These are phyloP conservation scores for Magallana angulata DNA, from an alignment of 1,140 invertebrate species.

Conservation along the genomic window DNA sequence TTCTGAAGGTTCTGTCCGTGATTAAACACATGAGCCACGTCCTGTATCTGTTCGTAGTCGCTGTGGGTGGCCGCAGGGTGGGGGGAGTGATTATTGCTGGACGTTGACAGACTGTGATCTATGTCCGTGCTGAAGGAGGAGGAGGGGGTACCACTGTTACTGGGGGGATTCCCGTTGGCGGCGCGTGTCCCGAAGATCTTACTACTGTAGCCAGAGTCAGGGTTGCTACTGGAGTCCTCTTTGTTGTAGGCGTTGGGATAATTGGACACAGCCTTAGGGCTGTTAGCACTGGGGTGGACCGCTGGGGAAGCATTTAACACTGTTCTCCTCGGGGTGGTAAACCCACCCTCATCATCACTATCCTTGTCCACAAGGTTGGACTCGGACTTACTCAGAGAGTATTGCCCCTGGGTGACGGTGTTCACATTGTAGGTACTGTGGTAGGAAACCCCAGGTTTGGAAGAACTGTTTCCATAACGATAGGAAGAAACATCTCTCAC, in stretches of 20 bases:
- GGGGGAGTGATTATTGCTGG: slow-evolving; percentile 70
- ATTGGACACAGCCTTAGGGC: slow-evolving; percentile 37
- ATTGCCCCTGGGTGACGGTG: slow-evolving; percentile 28
- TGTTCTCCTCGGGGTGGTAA: slow-evolving; percentile 19
- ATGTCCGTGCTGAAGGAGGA: slow-evolving; percentile 74
- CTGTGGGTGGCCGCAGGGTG: slow-evolving; percentile 59
- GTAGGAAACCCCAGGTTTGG: slow-evolving; percentile 30
- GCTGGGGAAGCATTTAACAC: slow-evolving; percentile 29
- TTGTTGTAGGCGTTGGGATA: slow-evolving; percentile 55
- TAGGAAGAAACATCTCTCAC: slow-evolving; percentile 42
- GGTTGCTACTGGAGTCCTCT: slow-evolving; percentile 77
- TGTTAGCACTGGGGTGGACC: slow-evolving; percentile 12
- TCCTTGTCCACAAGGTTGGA: slow-evolving; percentile 45
- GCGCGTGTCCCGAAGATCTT: slow-evolving; percentile 65
- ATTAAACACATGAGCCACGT: slow-evolving; percentile 24
- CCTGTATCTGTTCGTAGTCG: slow-evolving; percentile 58
- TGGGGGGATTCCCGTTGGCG: slow-evolving; percentile 49
- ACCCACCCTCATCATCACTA: slow-evolving; percentile 44
- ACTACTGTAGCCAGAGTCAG: slow-evolving; percentile 77
- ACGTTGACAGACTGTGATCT: slow-evolving; percentile 68
- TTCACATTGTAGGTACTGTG: slow-evolving; percentile 52
- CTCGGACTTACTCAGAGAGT: slow-evolving; percentile 56
- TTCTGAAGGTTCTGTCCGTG: slow-evolving; percentile 60
- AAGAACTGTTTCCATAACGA: neutral
- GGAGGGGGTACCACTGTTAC: slow-evolving; percentile 71